Base-by-base conservation (phyloP, 2,113 vertebrate species). In the Rhabdornis inornatus region DNA sequence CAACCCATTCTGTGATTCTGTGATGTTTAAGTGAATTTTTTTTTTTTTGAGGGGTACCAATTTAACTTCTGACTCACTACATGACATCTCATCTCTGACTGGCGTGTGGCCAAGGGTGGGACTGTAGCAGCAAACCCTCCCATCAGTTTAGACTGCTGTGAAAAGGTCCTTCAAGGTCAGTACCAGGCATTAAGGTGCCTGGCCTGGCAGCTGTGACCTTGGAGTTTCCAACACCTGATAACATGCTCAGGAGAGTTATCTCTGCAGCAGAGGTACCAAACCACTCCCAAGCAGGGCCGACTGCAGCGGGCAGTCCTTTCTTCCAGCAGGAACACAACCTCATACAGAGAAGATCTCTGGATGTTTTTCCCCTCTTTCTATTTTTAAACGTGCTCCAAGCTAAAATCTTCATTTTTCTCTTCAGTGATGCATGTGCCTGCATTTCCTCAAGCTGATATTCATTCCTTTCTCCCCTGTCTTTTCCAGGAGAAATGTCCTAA, bases 401-500 rank as follows among this genome's bases (percentile, higher is more conserved):
- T 78, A 79, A 79, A 85, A 69, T 75, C 78, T 53, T 87, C 45
- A 17, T 90, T 86, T 81, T 87, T 76, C 44, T n/a, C 28, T 68
- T 70, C 93, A 80, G 39, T 55, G 60, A 52, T 71, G 74, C 69
- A n/a, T 66, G 15, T 76, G 39, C 56, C 47, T 94, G 80, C 66
- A 23, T 77, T 88, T 89, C 56, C 66, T 90, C 10, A 1, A 80
- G 84, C 59, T 85, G 49, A 42, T 79, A 33, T 77, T 92, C 12
- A 6, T 45, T 53, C 42, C 10, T 53, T 91, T 59, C 53, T 68
- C 33, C 50, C 15, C 52, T 55, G 47, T 56, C 49, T 93, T 75
- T 78, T 83, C 39, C 66, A 75, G 77, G 35, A 87, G 53, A 79
- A 86, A 87, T 55, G 60, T 84, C 93, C 90, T 79, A 91, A 92